Evolutionary conservation across 2,888 invertebrate species (phyloP).

Genomic region (Mythimna ferrago): DNA sequence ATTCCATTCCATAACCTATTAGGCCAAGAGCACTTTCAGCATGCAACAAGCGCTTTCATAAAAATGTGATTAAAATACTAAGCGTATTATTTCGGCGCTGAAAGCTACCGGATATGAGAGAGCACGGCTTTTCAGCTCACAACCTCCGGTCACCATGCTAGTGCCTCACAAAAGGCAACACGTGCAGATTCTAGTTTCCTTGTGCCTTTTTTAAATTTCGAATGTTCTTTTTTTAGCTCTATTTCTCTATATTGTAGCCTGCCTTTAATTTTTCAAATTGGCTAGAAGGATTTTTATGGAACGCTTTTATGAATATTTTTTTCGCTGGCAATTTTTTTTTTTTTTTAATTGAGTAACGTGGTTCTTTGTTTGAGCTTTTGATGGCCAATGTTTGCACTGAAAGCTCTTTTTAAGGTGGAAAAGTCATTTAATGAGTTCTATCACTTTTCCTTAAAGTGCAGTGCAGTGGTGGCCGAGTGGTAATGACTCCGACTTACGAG

Average conservation of each 20-base stretch:
- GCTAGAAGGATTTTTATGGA: slow-evolving; percentile 11
- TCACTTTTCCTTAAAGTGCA: no score
- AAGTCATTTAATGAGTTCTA: no score
- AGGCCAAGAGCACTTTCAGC: slow-evolving; percentile 18
- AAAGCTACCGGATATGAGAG: slow-evolving; percentile 78
- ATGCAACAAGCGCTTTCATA: slow-evolving; percentile 35
- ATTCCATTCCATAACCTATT: slow-evolving; percentile 12
- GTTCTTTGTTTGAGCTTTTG: slow-evolving; percentile 1
- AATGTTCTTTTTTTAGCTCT: slow-evolving; percentile 51
- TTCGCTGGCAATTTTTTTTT: neutral
- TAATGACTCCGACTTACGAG: no score
- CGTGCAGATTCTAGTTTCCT: slow-evolving; percentile 77
- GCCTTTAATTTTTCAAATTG: slow-evolving; percentile 42
- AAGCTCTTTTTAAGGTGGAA: no score
- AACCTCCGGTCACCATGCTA: slow-evolving; percentile 70
- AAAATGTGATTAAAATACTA: slow-evolving; percentile 63
- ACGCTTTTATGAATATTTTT: slow-evolving; percentile 1
- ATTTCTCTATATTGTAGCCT: slow-evolving; percentile 20
- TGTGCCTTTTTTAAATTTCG: slow-evolving; percentile 75
- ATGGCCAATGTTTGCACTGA: neutral
- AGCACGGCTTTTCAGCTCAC: slow-evolving; percentile 71
- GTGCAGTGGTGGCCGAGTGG: no score
- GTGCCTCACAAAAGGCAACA: slow-evolving; percentile 77
- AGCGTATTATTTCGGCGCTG: slow-evolving; percentile 70
- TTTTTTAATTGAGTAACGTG: neutral